Evolutionary conservation across 2,888 invertebrate species (phyloP).

Genomic region (Norana najaformis): DNA sequence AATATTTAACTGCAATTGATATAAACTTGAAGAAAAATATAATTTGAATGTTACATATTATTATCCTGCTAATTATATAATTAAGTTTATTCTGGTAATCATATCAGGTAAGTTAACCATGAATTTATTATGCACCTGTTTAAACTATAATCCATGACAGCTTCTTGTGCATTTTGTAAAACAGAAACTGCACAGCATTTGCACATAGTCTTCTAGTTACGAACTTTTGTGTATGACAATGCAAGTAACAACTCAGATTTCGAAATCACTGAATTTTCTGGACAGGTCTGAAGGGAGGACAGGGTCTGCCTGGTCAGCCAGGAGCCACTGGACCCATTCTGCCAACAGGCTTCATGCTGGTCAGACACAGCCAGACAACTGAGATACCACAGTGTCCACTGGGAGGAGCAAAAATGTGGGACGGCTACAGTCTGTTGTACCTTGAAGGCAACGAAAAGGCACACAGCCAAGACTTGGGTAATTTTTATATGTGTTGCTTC

Average conservation of each 20-base stretch:
- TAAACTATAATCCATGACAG: too few relatives aligned
- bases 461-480: constrained; percentile 84
- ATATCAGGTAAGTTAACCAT: too few relatives aligned
- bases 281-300: constrained; percentile 25
- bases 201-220: too few relatives aligned
- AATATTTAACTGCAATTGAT: neutral
- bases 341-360: constrained; percentile 84
- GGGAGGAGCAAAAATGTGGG: constrained; percentile 82
- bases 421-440: constrained; percentile 88
- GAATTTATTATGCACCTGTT: too few relatives aligned
- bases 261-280: neutral
- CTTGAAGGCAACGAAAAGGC: constrained; percentile 88
- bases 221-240: too few relatives aligned
- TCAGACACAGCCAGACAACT: constrained; percentile 81
- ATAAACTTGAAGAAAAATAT: neutral
- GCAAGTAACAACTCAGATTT: too few relatives aligned
- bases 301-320: constrained; percentile 47
- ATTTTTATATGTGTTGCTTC: constrained; percentile 2
- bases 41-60: too few relatives aligned
- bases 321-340: constrained; percentile 50
- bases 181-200: too few relatives aligned
- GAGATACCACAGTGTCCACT: constrained; percentile 80
- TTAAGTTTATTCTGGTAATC: too few relatives aligned
- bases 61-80: too few relatives aligned
- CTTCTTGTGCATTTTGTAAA: too few relatives aligned